Percentiles rank a stretch among this genome's conserved stretches.
Conservation (phyloP, 2,888 invertebrate species). For the Muschampia plurimacula region DNA sequence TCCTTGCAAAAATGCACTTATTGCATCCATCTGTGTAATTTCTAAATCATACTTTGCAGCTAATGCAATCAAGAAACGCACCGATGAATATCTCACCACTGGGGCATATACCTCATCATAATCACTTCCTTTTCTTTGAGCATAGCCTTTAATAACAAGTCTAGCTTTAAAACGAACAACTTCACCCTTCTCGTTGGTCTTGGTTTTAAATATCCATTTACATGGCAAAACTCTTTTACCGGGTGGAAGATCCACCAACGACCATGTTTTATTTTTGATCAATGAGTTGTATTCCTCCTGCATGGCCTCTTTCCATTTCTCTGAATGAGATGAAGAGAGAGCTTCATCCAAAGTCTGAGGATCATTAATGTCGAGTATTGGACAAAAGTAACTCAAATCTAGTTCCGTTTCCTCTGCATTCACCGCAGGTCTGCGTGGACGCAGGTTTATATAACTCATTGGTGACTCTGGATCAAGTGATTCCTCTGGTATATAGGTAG, state of each 20-base stretch:
- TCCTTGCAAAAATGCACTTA: slow-evolving; percentile 46
- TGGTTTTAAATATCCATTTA: slow-evolving; percentile 47
- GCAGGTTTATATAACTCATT: background rate
- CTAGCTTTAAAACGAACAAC: slow-evolving; percentile 42
- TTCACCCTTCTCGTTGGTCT: slow-evolving; percentile 42
- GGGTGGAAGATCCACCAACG: background rate
- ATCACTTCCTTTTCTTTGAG: slow-evolving; percentile 37
- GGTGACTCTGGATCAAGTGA: background rate
- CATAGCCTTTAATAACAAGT: slow-evolving; percentile 42
- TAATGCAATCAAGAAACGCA: slow-evolving; percentile 38
- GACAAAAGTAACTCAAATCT: background rate
- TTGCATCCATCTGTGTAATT: slow-evolving; percentile 45
- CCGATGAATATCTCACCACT: slow-evolving; percentile 17
- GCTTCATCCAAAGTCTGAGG: background rate
- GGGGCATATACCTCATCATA: slow-evolving; percentile 41
- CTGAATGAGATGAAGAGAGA: background rate
- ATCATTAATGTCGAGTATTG: background rate
- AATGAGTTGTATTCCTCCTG: background rate
- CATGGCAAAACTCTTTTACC: background rate
- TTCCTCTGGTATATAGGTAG: background rate
- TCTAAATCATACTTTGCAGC: slow-evolving; percentile 41
- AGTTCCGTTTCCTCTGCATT: background rate
- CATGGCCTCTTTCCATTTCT: background rate
- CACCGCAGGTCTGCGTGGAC: background rate
- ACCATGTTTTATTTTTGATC: background rate